These are phyloP conservation scores for Rhinoraja longicauda DNA, from an alignment of 2,797 vertebrate genomes.

Conservation along the genomic window DNA sequence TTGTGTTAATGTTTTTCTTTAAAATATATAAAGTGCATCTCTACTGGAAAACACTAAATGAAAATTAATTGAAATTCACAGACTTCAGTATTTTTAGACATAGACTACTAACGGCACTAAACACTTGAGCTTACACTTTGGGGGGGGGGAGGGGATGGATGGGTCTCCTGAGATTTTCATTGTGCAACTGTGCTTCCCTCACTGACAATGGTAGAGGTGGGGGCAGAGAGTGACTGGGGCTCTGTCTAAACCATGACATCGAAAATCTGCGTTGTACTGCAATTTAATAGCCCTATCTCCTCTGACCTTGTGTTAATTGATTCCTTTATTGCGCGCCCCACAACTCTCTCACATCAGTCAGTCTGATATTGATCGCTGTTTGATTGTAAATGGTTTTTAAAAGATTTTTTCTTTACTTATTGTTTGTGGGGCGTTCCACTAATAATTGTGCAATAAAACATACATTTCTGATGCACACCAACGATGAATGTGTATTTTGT, in stretches of 20 bases:
- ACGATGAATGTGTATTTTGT: constrained; percentile 15
- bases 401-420: constrained; percentile 4
- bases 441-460: constrained; percentile 32
- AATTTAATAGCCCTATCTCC: background rate
- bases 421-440: constrained; percentile 32
- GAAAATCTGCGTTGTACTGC: background rate
- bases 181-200: background rate
- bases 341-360: constrained; percentile 22
- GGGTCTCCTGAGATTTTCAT: background rate
- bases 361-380: constrained; percentile 27
- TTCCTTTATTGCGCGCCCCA: background rate
- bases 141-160: too few species aligned
- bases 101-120: background rate
- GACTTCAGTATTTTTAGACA: background rate
- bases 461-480: constrained; percentile 18
- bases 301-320: background rate
- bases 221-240: background rate
- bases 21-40: background rate
- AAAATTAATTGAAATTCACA: background rate
- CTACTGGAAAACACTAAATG: background rate
- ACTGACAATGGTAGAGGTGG: background rate
- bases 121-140: background rate
- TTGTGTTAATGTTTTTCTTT: background rate
- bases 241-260: background rate
- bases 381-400: constrained; percentile 34